Conservation (phyloP, 2,113 vertebrate genomes). For the Calcarius ornatus region DNA sequence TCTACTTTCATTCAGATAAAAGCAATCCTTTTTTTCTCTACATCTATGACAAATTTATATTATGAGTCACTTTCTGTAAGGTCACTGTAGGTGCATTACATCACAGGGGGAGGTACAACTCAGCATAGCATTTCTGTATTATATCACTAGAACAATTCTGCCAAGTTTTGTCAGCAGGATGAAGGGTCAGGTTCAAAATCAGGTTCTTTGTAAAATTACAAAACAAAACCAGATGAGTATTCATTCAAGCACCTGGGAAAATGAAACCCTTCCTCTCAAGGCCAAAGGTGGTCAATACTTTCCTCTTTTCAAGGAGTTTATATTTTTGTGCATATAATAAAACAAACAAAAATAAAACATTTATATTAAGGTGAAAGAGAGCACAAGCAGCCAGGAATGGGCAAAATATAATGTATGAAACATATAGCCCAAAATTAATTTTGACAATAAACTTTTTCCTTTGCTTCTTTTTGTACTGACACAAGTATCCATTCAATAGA, state of each 20-base stretch:
- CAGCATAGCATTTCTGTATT: constrained; percentile 29
- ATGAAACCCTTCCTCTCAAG: background rate
- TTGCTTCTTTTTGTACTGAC: background rate
- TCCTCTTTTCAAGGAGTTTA: background rate
- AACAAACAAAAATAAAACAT: background rate
- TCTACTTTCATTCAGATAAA: constrained; percentile 31
- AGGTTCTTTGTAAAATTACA: constrained; percentile 51
- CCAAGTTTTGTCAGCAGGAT: constrained; percentile 53
- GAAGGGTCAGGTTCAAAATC: constrained; percentile 51
- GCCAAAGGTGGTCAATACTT: background rate
- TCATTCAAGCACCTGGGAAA: constrained; percentile 28
- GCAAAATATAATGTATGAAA: background rate
- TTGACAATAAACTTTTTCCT: background rate
- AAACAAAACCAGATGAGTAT: constrained; percentile 47
- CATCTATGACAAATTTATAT: constrained; percentile 7
- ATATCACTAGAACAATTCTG: constrained; percentile 24
- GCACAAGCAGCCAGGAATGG: background rate
- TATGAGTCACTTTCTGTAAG: constrained; percentile 52
- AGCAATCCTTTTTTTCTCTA: constrained; percentile 12
- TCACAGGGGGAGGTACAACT: constrained; percentile 46
- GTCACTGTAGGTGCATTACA: constrained; percentile 35
- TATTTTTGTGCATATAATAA: background rate
- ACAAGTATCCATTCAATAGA: background rate
- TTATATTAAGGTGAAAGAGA: background rate
- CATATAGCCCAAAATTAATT: background rate